Percentiles rank a stretch among this genome's conserved stretches.
phyloP scores from a whole-genome alignment of 2,888 invertebrate species.

The Latrodectus elegans region DNA sequence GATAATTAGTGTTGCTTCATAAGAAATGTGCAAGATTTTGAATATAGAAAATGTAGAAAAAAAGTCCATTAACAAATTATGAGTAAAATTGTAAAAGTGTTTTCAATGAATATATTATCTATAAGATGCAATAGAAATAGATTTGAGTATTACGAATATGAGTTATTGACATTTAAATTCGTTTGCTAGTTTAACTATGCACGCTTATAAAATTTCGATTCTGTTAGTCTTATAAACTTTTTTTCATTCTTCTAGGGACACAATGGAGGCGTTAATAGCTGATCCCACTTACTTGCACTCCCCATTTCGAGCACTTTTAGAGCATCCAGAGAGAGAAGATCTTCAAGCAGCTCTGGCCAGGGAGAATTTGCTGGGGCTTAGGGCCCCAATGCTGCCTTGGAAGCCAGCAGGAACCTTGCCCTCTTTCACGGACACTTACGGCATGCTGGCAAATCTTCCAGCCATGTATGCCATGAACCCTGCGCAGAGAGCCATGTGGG shows the following conservation, averaged over 20 bases:
- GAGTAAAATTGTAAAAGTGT: too few species aligned
- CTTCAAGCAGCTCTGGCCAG: slow-evolving; percentile 56
- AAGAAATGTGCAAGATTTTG: too few species aligned
- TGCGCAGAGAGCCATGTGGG: slow-evolving; percentile 53
- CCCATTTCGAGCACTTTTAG: slow-evolving; percentile 59
- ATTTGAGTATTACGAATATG: not conserved
- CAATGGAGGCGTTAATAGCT: slow-evolving; percentile 65
- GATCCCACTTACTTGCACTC: slow-evolving; percentile 64
- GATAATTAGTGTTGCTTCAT: too few species aligned
- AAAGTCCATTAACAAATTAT: too few species aligned
- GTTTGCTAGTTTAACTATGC: not conserved
- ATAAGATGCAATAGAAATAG: not conserved
- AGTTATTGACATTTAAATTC: not conserved
- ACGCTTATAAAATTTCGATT: not conserved
- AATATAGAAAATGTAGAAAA: too few species aligned
- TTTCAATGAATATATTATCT: too few species aligned
- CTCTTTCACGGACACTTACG: slow-evolving; percentile 65
- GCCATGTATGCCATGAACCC: slow-evolving; percentile 57
- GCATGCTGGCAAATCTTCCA: slow-evolving; percentile 58
- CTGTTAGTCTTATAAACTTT: not conserved
- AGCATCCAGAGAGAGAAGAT: slow-evolving; percentile 62
- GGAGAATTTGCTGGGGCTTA: slow-evolving; percentile 56
- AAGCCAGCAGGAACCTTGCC: slow-evolving; percentile 57
- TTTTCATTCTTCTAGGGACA: slow-evolving; percentile 34
- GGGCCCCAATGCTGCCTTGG: slow-evolving; percentile 53